These are phyloP conservation scores for Panagrolaimus sp. DNA, from an alignment of 1,140 invertebrate species.

Conservation along the genomic window DNA sequence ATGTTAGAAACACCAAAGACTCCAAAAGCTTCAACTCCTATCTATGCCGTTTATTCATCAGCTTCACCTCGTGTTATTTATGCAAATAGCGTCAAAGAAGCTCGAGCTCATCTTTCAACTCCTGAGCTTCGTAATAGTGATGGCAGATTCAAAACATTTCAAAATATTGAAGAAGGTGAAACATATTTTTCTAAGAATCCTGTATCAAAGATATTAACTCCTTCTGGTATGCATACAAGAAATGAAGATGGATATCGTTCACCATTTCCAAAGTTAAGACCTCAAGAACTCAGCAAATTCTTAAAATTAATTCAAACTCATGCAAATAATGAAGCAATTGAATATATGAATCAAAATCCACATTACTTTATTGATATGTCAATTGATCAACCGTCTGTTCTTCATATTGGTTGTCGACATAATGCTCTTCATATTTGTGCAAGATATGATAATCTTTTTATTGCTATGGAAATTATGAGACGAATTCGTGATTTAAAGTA, in stretches of 20 bases:
- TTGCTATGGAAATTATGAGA: neutral
- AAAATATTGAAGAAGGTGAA: neutral
- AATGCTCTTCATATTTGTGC: neutral
- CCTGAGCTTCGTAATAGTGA: neutral
- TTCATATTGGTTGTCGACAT: neutral
- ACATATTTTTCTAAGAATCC: neutral
- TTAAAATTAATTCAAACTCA: neutral
- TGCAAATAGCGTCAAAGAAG: no score
- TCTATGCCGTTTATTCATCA: no score
- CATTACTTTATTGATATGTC: neutral
- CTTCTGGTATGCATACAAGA: neutral
- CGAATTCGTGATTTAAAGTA: neutral
- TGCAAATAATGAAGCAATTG: neutral
- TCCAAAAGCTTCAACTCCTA: no score
- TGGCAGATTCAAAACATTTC: constrained; percentile 1
- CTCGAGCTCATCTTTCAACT: no score
- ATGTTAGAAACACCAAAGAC: no score
- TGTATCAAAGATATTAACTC: neutral
- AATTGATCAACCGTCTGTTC: neutral
- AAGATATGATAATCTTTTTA: neutral
- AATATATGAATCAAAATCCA: neutral
- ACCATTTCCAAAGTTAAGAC: neutral
- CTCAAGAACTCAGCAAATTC: neutral
- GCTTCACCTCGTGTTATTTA: no score
- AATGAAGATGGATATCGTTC: neutral